Conservation (phyloP, 2,888 invertebrate species). For the Macropis europaea region DNA sequence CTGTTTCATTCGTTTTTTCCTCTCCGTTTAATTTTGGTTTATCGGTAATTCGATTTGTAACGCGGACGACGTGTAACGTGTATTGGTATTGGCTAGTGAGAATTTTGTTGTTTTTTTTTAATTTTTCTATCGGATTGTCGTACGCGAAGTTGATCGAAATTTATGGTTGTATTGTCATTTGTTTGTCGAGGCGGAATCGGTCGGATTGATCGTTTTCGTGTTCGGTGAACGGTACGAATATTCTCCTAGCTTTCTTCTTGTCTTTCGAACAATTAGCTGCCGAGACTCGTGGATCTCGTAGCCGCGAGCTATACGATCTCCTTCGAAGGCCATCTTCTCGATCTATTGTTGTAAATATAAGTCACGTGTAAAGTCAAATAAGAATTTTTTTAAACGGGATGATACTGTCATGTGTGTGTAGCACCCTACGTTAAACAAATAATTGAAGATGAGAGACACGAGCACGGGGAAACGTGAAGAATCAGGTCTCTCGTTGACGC, state of each 20-base stretch:
- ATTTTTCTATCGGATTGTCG: conserved; percentile 2
- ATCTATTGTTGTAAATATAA: conserved; percentile 74
- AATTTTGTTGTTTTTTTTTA: background rate
- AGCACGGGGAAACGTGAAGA: conserved; percentile 57
- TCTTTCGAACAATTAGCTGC: conserved; percentile 29
- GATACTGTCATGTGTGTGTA: conserved; percentile 76
- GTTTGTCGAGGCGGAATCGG: background rate
- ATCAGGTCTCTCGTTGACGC: conserved; percentile 61
- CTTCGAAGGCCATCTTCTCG: conserved; percentile 71
- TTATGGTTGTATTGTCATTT: background rate
- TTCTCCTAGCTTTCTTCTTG: too few relatives aligned
- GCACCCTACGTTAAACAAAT: conserved; percentile 69
- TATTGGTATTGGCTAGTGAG: conserved; percentile 11
- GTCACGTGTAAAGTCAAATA: conserved; percentile 69
- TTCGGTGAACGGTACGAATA: too few relatives aligned
- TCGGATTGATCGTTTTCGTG: conserved; percentile 6
- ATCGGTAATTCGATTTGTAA: conserved; percentile 28
- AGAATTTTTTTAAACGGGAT: conserved; percentile 74
- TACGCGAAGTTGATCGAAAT: background rate
- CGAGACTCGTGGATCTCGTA: conserved; percentile 34
- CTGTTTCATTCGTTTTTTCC: background rate
- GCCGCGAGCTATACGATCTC: conserved; percentile 67
- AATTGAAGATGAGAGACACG: conserved; percentile 65
- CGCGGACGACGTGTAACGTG: background rate
- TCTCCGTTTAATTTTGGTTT: background rate